A percentile compares a stretch with the other conserved stretches of the same genome.
These are phyloP conservation scores for Cheilosia scutellata DNA, from an alignment of 2,888 invertebrate genomes.

Conservation along the genomic window DNA sequence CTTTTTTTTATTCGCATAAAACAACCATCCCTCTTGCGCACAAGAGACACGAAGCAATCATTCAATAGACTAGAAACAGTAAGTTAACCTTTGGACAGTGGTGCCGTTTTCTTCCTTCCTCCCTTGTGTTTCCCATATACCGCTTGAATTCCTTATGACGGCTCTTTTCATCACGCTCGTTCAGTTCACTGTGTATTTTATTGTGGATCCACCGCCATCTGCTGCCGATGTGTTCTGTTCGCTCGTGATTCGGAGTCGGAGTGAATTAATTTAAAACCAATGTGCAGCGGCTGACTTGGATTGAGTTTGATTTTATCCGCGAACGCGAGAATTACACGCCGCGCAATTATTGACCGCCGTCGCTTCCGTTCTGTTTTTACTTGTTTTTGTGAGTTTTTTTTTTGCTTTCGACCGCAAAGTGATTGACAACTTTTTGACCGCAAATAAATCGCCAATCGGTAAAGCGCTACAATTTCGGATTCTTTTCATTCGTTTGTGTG, in stretches of 20 bases:
- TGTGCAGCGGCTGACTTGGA: slow-evolving; percentile 72
- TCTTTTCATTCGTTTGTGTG: not conserved
- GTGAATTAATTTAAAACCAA: slow-evolving; percentile 77
- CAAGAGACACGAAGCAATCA: not conserved
- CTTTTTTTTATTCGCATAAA: slow-evolving; percentile 41
- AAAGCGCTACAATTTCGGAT: slow-evolving; percentile 3
- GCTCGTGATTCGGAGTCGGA: not conserved
- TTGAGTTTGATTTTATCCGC: slow-evolving; percentile 77
- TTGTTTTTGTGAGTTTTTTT: slow-evolving; percentile 7
- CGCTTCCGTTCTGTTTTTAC: slow-evolving; percentile 11
- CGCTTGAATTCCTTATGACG: not conserved
- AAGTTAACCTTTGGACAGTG: slow-evolving; percentile 72
- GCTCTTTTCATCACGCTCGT: slow-evolving; percentile 50
- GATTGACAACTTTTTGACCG: not conserved
- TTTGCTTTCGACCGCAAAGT: not conserved
- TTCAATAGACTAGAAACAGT: slow-evolving; percentile 61
- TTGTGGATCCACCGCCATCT: slow-evolving; percentile 40
- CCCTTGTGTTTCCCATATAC: slow-evolving; percentile 21
- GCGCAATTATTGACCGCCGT: slow-evolving; percentile 1
- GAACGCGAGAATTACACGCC: slow-evolving; percentile 67
- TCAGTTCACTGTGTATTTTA: slow-evolving; percentile 29
- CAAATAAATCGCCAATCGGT: no score
- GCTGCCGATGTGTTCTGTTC: slow-evolving; percentile 24
- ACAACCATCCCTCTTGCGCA: slow-evolving; percentile 28
- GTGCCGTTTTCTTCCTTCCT: slow-evolving; percentile 58